Percentiles rank a stretch among this genome's conserved stretches.
Conservation (phyloP, 2,797 vertebrate species). For the Adelosebastes latens region DNA sequence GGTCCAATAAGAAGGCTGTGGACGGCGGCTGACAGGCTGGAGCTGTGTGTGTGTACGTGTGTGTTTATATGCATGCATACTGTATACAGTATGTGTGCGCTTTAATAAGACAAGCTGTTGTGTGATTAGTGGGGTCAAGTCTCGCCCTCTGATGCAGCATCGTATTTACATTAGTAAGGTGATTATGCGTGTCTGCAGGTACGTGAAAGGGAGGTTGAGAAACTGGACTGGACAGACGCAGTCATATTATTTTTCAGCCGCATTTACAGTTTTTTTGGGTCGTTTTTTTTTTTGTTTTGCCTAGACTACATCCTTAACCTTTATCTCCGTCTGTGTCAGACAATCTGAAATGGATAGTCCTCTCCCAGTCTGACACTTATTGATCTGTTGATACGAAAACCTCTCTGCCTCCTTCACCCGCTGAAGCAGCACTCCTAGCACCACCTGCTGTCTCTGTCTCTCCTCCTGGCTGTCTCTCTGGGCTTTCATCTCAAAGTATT, state of each 20-base stretch:
- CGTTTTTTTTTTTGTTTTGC: neutral
- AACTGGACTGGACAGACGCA: neutral
- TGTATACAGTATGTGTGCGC: neutral
- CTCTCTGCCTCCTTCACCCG: conserved; percentile 25
- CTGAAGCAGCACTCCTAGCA: conserved; percentile 39
- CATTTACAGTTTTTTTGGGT: conserved; percentile 27
- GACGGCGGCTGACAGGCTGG: conserved; percentile 38
- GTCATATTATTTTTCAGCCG: conserved; percentile 17
- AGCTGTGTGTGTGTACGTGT: neutral
- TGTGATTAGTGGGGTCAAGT: conserved; percentile 42
- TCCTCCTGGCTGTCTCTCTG: conserved; percentile 28
- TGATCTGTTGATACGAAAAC: conserved; percentile 66
- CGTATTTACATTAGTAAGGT: conserved; percentile 20
- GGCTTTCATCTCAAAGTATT: conserved; percentile 51
- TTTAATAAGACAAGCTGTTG: conserved; percentile 27
- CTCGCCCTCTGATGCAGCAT: neutral
- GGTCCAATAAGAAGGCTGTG: conserved; percentile 49
- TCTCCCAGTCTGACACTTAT: conserved; percentile 45
- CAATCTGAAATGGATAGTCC: conserved; percentile 48
- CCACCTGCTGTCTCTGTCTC: conserved; percentile 52
- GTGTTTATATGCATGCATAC: neutral
- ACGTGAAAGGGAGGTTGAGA: neutral
- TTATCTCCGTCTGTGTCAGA: conserved; percentile 42
- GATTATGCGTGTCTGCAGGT: neutral
- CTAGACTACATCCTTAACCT: conserved; percentile 17